Base-by-base conservation (phyloP, 2,888 invertebrate species). In the Zaprionus lineosus region DNA sequence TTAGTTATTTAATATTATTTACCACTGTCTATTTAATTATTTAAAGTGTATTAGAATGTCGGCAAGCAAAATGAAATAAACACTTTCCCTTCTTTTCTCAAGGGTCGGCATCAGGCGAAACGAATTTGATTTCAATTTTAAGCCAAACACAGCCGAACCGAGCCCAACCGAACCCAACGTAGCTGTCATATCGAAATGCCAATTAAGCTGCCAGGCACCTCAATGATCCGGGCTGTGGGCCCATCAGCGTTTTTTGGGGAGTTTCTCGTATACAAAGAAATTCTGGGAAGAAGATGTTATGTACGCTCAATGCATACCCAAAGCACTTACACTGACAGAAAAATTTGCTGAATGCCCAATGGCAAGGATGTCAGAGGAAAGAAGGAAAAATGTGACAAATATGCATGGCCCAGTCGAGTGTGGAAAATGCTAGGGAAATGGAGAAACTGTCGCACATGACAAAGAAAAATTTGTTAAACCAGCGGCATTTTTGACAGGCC, bases 171-270 rank as follows among this genome's bases (percentile, higher is more conserved):
- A 33, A 47, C 29, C 64, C 71, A 37, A 37, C 34, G 9, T 50
- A 31, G 51, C 77, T 69, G 82, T 74, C 81, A 81, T 84, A 66
- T 78, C 78, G 63, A 68, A 82, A 82, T 82, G 84, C 66, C 81
- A 81, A 81, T 81, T 81, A 84, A 67, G 70, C 67, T 57, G 62
- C 14, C 57, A 33, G 78, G 26, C 63, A 69, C 60, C 74, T 74
- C 78, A 51, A 57, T 47, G 58, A 78, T 58, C 58, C 67, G 58
- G 48, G 39, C 67, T 39, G 29, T 21, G 43, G 34, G 44, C 48
- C 15, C 31, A 34, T 2, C 8, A 41, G 6, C n/a, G 34, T 36
- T 29, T 46, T 40, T 21, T 5, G 1, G 37, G 9, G 29, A 14
- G 31, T 48, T 36, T 3, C 6, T 2, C 33, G 8, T n/a, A n/a